Evolutionary conservation across 2,888 invertebrate species (phyloP), one percentile per base, ranked within the genome.

Genomic region (Epiblema foenella): DNA sequence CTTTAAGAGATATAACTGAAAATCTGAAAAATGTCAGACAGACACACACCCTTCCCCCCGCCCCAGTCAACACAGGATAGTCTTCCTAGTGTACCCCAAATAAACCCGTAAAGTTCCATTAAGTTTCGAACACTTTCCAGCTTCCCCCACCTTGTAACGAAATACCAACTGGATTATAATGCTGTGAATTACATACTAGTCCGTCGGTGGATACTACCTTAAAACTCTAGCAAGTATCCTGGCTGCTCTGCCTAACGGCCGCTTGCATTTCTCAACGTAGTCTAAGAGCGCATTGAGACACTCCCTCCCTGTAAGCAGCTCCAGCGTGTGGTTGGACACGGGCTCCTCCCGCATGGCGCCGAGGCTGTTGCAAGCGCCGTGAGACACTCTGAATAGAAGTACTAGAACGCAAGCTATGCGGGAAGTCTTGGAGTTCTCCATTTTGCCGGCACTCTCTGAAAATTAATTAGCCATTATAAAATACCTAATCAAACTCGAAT

Each of bases 181-280:
- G n/a, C n/a, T n/a, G n/a, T n/a, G n/a, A n/a, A n/a, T n/a, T 33
- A 33, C 33, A 8, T 33, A 33, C 8, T 33, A 33, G 33, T 33
- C 33, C 33, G 15, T 15, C n/a, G n/a, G n/a, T n/a, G n/a, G n/a
- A 5, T 4, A 4, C 75, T 81, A 94, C 95, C 93, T 93, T 60
- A 94, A 84, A 17, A 95, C 93, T 74, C 91, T 89, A 9, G 87
- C 89, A n/a, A 95, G 85, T 74, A 95, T 94, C 33, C 91, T 86
- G 1, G 93, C 91, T 0, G 94, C 94, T 72, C 94, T 84, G 20
- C 93, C 93, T 64, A 89, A 79, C 0, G 94, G 94, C 52, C 90
- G 83, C 63, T 87, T 90, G 74, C 93, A 91, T 33, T 88, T 82
- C 73, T 90, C 88, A 33, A 94, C 88, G 68, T 94, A 94, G 73